phyloP scores from a whole-genome alignment of 2,797 vertebrate species.

The Mastacembelus armatus region DNA sequence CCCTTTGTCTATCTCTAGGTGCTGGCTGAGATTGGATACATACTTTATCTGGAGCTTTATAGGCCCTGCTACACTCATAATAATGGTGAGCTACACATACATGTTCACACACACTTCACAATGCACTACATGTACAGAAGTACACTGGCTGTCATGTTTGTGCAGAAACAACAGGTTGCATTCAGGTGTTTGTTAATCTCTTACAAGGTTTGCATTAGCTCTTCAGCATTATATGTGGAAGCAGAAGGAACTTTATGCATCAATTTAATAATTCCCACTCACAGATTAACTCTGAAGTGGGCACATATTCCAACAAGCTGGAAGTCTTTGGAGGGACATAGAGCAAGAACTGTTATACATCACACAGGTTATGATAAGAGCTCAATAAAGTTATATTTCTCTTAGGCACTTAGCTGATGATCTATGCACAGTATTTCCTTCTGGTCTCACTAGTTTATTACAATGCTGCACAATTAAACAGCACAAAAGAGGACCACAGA shows the following conservation, averaged over 20 bases:
- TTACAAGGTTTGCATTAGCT: constrained; percentile 45
- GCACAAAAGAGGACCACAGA: constrained; percentile 8
- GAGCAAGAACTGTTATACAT: constrained; percentile 15
- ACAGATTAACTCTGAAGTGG: constrained; percentile 52
- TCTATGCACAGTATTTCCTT: constrained; percentile 23
- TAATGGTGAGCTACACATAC: constrained; percentile 90
- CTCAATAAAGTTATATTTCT: constrained; percentile 35
- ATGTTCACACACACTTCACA: constrained; percentile 32
- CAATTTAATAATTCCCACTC: constrained; percentile 50
- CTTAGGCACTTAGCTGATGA: constrained; percentile 41
- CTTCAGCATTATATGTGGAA: constrained; percentile 17
- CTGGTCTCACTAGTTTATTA: constrained; percentile 24
- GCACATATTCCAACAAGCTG: constrained; percentile 42
- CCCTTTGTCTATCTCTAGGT: constrained; percentile 84
- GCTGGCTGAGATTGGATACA: constrained; percentile 98
- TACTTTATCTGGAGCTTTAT: constrained; percentile 99
- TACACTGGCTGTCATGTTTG: constrained; percentile 10
- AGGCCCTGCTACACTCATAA: constrained; percentile 98
- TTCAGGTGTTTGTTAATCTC: constrained; percentile 50
- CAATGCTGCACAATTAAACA: constrained; percentile 20
- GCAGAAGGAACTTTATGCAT: constrained; percentile 36
- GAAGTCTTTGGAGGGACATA: constrained; percentile 32
- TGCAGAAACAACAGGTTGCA: constrained; percentile 17
- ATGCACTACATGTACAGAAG: constrained; percentile 1
- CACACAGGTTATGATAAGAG: constrained; percentile 48